phyloP scores from a whole-genome alignment of 2,797 vertebrate genomes.

The Gambelia wislizenii region DNA sequence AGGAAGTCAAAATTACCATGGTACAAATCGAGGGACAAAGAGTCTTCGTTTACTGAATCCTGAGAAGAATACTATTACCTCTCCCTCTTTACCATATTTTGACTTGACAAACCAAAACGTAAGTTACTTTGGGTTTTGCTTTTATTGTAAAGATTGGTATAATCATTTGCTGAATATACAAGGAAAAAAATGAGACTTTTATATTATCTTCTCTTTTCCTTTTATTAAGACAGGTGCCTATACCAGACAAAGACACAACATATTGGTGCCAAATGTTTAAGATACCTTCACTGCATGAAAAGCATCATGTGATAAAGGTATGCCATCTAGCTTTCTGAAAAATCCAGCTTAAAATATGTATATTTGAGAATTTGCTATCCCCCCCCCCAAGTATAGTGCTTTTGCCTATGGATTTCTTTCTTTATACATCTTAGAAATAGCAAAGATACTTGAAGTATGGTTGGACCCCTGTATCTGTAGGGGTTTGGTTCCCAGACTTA shows the following conservation, averaged over 20 bases:
- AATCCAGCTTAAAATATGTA: slow-evolving; percentile 13
- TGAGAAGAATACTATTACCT: slow-evolving; percentile 69
- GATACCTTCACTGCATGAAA: slow-evolving; percentile 83
- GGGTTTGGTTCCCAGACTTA: no score
- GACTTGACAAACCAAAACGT: slow-evolving; percentile 86
- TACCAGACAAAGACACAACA: slow-evolving; percentile 88
- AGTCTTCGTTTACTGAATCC: slow-evolving; percentile 86
- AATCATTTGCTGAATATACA: slow-evolving; percentile 1
- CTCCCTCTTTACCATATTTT: slow-evolving; percentile 75
- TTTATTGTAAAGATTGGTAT: slow-evolving; percentile 6
- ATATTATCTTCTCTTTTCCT: slow-evolving; percentile 55
- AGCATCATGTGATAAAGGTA: slow-evolving; percentile 88
- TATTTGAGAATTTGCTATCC: fast-evolving
- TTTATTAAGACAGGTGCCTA: slow-evolving; percentile 87
- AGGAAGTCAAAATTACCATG: slow-evolving; percentile 83
- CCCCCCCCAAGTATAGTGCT: not conserved
- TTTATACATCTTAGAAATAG: not conserved
- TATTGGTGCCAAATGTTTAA: slow-evolving; percentile 92
- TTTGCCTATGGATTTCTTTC: slow-evolving; percentile 4
- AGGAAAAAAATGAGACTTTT: slow-evolving; percentile 45
- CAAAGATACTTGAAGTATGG: slow-evolving; percentile 1
- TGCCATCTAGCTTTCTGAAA: slow-evolving; percentile 50
- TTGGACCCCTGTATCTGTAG: no score
- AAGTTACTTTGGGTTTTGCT: slow-evolving; percentile 73
- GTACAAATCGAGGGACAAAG: slow-evolving; percentile 84